phyloP scores from a whole-genome alignment of 2,113 vertebrate species.

The Pollimyrus isidori region DNA sequence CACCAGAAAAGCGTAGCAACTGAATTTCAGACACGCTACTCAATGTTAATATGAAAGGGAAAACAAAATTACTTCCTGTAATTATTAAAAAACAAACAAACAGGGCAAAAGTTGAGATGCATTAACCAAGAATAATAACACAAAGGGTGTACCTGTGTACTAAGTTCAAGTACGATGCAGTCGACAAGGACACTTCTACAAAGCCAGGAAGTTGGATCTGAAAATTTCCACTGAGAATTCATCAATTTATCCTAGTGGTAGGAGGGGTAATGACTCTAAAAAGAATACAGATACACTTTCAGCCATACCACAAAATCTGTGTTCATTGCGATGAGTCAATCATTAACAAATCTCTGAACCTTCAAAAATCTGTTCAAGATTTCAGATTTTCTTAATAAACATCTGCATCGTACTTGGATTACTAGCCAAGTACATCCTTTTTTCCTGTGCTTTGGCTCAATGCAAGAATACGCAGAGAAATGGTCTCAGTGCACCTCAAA shows the following conservation, averaged over 20 bases:
- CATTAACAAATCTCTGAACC: background rate
- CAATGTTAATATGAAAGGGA: background rate
- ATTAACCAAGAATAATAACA: background rate
- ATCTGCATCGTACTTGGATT: background rate
- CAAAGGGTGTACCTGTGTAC: background rate
- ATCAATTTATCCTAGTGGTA: background rate
- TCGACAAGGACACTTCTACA: background rate
- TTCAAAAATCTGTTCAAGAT: background rate
- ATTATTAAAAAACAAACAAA: background rate
- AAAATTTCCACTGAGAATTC: background rate
- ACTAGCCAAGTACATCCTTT: background rate
- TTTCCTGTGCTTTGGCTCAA: background rate
- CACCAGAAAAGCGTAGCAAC: background rate
- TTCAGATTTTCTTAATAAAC: background rate
- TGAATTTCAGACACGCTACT: background rate
- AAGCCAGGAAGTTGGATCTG: background rate
- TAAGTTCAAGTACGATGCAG: background rate
- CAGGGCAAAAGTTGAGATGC: background rate
- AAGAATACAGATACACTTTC: background rate
- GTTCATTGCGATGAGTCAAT: background rate
- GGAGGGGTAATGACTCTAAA: background rate
- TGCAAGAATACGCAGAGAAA: background rate
- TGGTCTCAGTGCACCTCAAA: background rate
- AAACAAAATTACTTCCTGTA: background rate
- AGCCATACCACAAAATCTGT: too few species aligned